Conservation (phyloP, 2,888 invertebrate genomes). For the Synanthedon tipuliformis region DNA sequence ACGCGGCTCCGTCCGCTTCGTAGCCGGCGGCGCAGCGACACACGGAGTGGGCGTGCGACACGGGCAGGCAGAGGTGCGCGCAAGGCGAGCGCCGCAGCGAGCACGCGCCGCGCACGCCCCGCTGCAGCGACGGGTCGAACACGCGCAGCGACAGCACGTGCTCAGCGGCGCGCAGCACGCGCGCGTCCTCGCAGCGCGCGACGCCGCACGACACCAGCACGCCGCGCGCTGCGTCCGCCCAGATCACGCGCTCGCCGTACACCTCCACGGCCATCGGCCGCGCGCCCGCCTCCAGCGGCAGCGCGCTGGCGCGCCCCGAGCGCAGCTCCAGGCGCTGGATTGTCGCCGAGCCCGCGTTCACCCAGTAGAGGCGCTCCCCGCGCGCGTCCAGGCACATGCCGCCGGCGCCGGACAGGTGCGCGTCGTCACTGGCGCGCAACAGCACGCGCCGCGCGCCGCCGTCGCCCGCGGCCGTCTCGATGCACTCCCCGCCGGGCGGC, state of each 20-base stretch:
- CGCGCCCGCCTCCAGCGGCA: constrained; percentile 35
- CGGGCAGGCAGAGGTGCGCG: constrained; percentile 81
- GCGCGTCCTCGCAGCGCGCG: constrained; percentile 54
- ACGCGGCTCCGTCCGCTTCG: constrained; percentile 17
- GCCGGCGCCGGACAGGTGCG: constrained; percentile 31
- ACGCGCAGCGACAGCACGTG: constrained; percentile 76
- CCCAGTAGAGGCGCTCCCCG: constrained; percentile 77
- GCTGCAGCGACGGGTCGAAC: constrained; percentile 77
- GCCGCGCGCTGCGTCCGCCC: constrained; percentile 74
- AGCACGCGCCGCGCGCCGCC: constrained; percentile 60
- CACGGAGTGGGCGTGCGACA: constrained; percentile 58
- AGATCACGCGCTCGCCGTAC: constrained; percentile 73
- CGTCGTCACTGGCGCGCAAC: constrained; percentile 19
- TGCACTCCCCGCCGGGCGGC: constrained; percentile 42
- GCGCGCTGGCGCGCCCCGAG: constrained; percentile 25
- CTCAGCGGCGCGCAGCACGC: constrained; percentile 67
- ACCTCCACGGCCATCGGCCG: constrained; percentile 76
- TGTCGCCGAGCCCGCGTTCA: constrained; percentile 42
- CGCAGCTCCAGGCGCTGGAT: constrained; percentile 73
- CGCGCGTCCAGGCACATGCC: constrained; percentile 67
- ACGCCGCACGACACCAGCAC: constrained; percentile 75
- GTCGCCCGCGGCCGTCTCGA: constrained; percentile 76
- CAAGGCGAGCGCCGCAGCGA: constrained; percentile 67
- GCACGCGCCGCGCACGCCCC: constrained; percentile 58
- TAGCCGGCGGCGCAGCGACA: constrained; percentile 84